Evolutionary conservation across 2,888 invertebrate genomes (phyloP).

Genomic region (Macrosiphum euphorbiae): DNA sequence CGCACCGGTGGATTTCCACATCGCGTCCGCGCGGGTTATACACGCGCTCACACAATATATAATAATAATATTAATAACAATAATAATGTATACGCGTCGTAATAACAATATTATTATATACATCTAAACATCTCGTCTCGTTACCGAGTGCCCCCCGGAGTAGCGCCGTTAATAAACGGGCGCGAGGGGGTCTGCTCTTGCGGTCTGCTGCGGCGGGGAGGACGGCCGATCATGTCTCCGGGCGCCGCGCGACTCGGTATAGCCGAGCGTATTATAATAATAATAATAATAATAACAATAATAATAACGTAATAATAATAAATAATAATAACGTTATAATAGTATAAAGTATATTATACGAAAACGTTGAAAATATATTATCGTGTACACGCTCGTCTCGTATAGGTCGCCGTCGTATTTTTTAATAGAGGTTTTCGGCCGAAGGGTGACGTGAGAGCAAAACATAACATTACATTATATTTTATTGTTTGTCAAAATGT

Average conservation of each 20-base stretch:
- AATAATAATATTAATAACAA: slow-evolving; percentile 17
- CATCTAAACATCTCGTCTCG: slow-evolving; percentile 39
- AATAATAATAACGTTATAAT: not conserved
- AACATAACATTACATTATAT: not conserved
- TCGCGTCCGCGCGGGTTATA: not conserved
- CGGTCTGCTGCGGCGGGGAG: not conserved
- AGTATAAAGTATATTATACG: not conserved
- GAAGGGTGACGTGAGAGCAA: not conserved
- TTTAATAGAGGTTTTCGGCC: not conserved
- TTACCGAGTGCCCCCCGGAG: slow-evolving; percentile 56
- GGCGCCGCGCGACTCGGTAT: slow-evolving; percentile 20
- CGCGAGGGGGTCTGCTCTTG: not conserved
- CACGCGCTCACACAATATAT: not conserved
- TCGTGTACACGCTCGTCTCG: not conserved
- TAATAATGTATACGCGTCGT: not conserved
- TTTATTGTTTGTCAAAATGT: not conserved
- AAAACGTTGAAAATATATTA: slow-evolving; percentile 28
- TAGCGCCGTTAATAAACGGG: slow-evolving; percentile 37
- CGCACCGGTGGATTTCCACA: slow-evolving; percentile 23
- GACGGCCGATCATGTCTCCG: slow-evolving; percentile 3
- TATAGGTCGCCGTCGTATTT: not conserved
- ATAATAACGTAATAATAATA: slow-evolving; percentile 7
- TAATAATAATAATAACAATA: not conserved
- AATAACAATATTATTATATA: slow-evolving; percentile 33
- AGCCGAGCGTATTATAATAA: not conserved